Conservation (phyloP, 30 jellyfish, hydroid and myxozoan species). For the Euphysa ruthae region DNA sequence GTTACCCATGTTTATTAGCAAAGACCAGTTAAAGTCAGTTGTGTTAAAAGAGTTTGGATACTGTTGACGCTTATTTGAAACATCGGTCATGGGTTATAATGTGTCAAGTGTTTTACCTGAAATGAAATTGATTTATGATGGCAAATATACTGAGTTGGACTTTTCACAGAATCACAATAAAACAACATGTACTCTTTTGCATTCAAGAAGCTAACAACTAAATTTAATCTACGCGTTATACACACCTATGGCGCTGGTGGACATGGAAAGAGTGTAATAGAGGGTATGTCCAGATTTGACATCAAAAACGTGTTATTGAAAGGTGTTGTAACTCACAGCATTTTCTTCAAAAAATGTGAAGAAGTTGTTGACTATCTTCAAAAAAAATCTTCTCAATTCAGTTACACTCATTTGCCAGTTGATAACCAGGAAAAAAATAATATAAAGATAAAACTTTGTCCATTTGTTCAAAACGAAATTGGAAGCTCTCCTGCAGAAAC, state of each 20-base stretch:
- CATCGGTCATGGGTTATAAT: constrained; percentile 8
- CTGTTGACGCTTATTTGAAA: constrained; percentile 4
- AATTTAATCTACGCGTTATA: constrained; percentile 12
- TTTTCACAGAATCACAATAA: too few relatives aligned
- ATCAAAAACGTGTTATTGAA: constrained; percentile 11
- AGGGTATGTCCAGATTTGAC: constrained; percentile 25
- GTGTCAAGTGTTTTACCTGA: too few relatives aligned
- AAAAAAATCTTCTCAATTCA: constrained; percentile 17
- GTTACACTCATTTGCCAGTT: constrained; percentile 25
- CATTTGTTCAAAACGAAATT: too few relatives aligned
- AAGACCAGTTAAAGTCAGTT: too few relatives aligned
- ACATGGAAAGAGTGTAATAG: constrained; percentile 22
- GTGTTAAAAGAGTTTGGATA: too few relatives aligned
- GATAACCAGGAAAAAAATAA: too few relatives aligned
- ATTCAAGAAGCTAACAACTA: constrained; percentile 6
- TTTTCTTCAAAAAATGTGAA: constrained; percentile 17
- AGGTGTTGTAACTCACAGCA: constrained; percentile 22
- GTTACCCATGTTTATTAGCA: too few relatives aligned
- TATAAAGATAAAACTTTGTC: too few relatives aligned
- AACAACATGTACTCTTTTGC: constrained; percentile 7
- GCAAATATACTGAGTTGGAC: too few relatives aligned
- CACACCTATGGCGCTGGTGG: constrained; percentile 29
- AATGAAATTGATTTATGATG: too few relatives aligned
- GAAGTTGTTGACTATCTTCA: constrained; percentile 27
- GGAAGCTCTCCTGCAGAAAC: too few relatives aligned